Conservation (phyloP, 2,888 invertebrate genomes). For the Ichneumoninae sp. region DNA sequence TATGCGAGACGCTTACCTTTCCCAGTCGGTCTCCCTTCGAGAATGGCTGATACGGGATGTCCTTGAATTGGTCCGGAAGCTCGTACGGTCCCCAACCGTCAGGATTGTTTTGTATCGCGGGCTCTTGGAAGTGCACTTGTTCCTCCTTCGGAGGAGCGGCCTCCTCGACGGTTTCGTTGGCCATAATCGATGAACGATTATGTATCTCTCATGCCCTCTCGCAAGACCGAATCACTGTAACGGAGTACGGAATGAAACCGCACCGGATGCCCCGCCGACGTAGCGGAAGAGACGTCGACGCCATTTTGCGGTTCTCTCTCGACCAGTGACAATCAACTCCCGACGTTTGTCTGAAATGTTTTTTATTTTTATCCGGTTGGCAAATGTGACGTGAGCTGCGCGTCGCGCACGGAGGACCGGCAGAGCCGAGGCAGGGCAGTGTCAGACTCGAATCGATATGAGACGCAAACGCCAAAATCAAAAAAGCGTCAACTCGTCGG, state of each 20-base stretch:
- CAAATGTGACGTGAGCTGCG: constrained; percentile 7
- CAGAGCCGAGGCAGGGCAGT: neutral
- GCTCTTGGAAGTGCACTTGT: constrained; percentile 89
- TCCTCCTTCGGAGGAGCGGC: constrained; percentile 82
- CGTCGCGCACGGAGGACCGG: constrained; percentile 7
- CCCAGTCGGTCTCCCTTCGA: constrained; percentile 99
- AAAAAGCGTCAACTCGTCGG: constrained; percentile 62
- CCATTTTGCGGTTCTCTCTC: constrained; percentile 58
- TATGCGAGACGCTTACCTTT: constrained; percentile 88
- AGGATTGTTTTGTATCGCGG: constrained; percentile 92
- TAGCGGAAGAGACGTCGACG: constrained; percentile 65
- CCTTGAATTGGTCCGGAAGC: constrained; percentile 96
- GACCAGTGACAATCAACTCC: constrained; percentile 10
- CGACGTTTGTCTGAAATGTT: neutral
- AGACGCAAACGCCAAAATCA: constrained; percentile 66
- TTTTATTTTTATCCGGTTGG: constrained; percentile 41
- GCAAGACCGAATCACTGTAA: constrained; percentile 26
- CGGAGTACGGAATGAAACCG: constrained; percentile 50
- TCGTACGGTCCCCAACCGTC: constrained; percentile 99
- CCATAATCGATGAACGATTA: constrained; percentile 61
- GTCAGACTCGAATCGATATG: constrained; percentile 42
- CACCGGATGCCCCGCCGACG: constrained; percentile 58
- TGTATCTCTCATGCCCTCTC: constrained; percentile 34
- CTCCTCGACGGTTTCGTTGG: constrained; percentile 70
- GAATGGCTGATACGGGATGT: constrained; percentile 99